phyloP scores from a whole-genome alignment of 2,888 invertebrate species.

The Nemotelus nigrinus region DNA sequence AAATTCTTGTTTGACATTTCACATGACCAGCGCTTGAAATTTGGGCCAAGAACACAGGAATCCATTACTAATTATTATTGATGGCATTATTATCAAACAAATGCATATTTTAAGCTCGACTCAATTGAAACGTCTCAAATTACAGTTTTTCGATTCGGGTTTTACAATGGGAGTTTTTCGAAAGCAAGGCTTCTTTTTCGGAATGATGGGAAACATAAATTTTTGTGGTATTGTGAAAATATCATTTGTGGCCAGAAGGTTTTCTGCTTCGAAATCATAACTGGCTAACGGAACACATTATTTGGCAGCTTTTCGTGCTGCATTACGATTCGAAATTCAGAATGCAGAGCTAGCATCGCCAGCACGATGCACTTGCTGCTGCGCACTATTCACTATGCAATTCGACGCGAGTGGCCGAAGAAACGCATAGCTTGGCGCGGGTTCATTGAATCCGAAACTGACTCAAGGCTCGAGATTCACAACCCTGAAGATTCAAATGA shows the following conservation, averaged over 20 bases:
- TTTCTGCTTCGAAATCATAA: background rate
- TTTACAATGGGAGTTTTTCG: too few relatives aligned
- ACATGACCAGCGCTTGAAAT: background rate
- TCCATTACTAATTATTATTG: background rate
- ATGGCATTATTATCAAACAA: background rate
- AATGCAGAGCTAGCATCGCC: background rate
- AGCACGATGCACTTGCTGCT: background rate
- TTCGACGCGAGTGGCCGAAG: background rate
- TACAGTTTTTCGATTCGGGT: too few relatives aligned
- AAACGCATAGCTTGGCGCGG: slow-evolving; percentile 8
- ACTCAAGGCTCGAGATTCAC: slow-evolving; percentile 40
- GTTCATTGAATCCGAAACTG: slow-evolving; percentile 40
- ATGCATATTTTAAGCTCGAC: too few relatives aligned
- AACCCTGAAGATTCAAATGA: slow-evolving; percentile 38
- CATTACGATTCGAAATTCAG: too few relatives aligned
- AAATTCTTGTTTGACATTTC: slow-evolving; percentile 2
- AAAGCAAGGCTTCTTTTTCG: too few relatives aligned
- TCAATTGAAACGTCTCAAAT: too few relatives aligned
- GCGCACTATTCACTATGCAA: slow-evolving; percentile 12
- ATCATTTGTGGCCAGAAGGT: slow-evolving; percentile 8
- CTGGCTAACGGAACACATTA: slow-evolving; percentile 1
- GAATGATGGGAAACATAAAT: background rate
- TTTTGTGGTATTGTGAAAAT: background rate
- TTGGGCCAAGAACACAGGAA: slow-evolving; percentile 34
- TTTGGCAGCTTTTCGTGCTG: too few relatives aligned